phyloP scores from a whole-genome alignment of 1,140 invertebrate genomes.

The Drosophila truncata region DNA sequence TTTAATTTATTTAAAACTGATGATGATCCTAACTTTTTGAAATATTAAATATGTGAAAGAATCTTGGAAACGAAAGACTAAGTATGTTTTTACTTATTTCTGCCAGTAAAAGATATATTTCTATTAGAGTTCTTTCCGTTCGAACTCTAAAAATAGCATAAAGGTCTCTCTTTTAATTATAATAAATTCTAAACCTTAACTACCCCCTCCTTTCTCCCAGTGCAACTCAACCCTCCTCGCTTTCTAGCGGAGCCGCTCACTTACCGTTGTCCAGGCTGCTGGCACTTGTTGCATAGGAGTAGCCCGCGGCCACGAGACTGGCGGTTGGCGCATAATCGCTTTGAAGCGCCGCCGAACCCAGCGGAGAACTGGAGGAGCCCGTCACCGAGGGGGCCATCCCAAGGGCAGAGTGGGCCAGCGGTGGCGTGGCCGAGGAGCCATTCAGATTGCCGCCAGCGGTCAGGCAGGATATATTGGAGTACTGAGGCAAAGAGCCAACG shows the following conservation, averaged over 20 bases:
- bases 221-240: conserved; percentile 14
- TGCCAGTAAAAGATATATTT: not conserved
- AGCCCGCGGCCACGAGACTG: conserved; percentile 76
- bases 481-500: conserved; percentile 67
- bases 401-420: conserved; percentile 69
- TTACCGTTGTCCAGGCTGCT: conserved; percentile 80
- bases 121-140: not conserved
- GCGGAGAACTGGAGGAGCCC: conserved; percentile 52
- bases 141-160: rapidly evolving
- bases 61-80: no score
- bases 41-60: no score
- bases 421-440: conserved; percentile 62
- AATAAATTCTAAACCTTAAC: not conserved
- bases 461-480: conserved; percentile 78
- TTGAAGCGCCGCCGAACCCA: conserved; percentile 63
- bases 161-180: not conserved
- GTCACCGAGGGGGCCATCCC: conserved; percentile 34
- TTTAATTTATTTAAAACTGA: no score
- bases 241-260: conserved; percentile 34
- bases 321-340: conserved; percentile 77
- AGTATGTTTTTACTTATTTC: no score
- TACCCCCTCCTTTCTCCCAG: not conserved
- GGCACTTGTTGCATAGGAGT: conserved; percentile 80
- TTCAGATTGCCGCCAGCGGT: conserved; percentile 65
- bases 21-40: no score